Evolutionary conservation across 2,113 vertebrate genomes (phyloP), one percentile per base, ranked within the genome.

Genomic region (Catharus bicknelli): DNA sequence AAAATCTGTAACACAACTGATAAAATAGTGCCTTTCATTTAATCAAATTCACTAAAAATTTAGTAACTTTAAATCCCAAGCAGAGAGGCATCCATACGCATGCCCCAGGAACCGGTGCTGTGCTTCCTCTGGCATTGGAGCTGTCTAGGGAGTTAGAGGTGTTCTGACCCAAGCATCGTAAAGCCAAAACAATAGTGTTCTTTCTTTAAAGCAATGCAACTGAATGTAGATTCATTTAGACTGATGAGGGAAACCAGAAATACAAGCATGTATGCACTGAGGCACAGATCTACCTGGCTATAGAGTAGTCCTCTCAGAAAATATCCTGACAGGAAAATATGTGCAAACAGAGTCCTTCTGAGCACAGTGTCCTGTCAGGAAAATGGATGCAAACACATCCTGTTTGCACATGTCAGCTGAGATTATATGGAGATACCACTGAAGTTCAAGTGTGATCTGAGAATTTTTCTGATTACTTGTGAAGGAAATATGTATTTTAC

Each of bases 211-310:
- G 17, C 8, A 42, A 15, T 45, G 48, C 5, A 38, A 13, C 7
- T 83, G 32, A 19, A 38, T 47, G 32, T 38, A 11, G 20, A 53
- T 64, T 78, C 3, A 55, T 48, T 81, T 78, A 29, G 16, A 23
- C 5, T 10, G 38, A 10, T 40, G 25, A 16, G 61, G 53, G 23
- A 85, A 94, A 81, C 21, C 25, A 59, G 38, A 47, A 77, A 11
- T 29, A 23, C 8, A 72, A 63, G 5, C 6, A 8, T 0, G 1
- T 6, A 16, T 0, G 1, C 16, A 17, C 19, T 27, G 11, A 29
- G 12, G 4, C 26, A 34, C 32, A 32, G 7, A 16, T 76, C n/a
- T 50, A 50, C 10, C 7, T 42, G 30, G 50, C 21, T 45, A 9
- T 7, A 54, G 11, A 81, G 47, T 45, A 45, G 43, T 45, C 43